Base-by-base conservation (phyloP, 2,888 invertebrate species). In the Nemapogon koenigi region DNA sequence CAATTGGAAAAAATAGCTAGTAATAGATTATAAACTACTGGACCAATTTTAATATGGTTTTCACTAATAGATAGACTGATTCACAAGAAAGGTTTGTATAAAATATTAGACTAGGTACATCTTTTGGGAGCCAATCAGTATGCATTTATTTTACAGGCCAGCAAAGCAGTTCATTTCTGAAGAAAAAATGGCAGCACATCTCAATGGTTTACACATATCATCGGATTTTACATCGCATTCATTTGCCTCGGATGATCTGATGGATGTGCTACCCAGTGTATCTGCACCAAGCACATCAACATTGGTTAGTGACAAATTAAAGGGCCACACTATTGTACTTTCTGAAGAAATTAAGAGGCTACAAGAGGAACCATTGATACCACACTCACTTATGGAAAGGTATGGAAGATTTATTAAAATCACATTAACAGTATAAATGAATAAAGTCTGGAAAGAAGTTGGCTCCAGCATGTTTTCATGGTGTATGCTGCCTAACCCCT, bases 111-210 rank as follows among this genome's bases (percentile, higher is more conserved):
- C n/a, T n/a, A n/a, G n/a, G n/a, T n/a, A n/a, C n/a, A n/a, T n/a
- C n/a, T n/a, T n/a, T n/a, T n/a, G n/a, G n/a, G n/a, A n/a, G n/a
- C n/a, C n/a, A n/a, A n/a, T n/a, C n/a, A n/a, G 10, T 22, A 7
- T 22, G 6, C 10, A 22, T 22, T 10, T 22, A 6, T 3, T 18
- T 58, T 59, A 15, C 51, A 84, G 84, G 13, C 84, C 85, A 31
- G 57, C 79, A 4, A 92, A 92, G 55, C 89, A 90, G 57, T 81
- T 87, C 27, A 90, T 91, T 45, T 90, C 90, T 0, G 91, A 91
- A 59, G 91, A 91, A 53, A 89, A 88, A 61, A 91, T 92, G 86
- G 87, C 90, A 0, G 90, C 88, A 16, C 90, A 91, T 53, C 82
- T 92, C 45, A 86, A 83, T 46, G 83, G 87, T 25, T 71, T 92